Base-by-base conservation (phyloP, 2,113 vertebrate species). In the Xiphophorus maculatus region DNA sequence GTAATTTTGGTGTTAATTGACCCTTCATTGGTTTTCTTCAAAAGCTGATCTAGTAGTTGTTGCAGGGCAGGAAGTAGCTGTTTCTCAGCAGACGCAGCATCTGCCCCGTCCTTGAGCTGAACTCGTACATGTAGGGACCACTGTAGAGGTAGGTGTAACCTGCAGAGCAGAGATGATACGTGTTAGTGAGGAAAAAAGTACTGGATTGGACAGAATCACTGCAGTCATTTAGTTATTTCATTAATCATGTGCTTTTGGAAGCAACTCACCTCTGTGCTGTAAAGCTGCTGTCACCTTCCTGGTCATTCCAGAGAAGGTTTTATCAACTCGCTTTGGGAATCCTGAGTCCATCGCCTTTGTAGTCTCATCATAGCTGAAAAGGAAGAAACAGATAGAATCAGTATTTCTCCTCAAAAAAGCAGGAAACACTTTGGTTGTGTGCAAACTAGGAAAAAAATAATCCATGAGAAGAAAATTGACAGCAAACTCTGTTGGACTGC, bases 131-230 rank as follows among this genome's bases (percentile, higher is more conserved):
- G 15, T 11, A 61, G 63, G 87, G 77, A 79, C 94, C 95, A 1
- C 51, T 94, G 91, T 96, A 96, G 87, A 99, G 91, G 84, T 98
- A 96, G 25, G 95, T 89, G 40, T 93, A 95, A 7, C 93, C 97
- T 99, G 89, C 25, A 77, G 28, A 30, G 40, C 35, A 84, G 15
- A 63, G 1, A 48, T 10, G 32, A 6, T 27, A 2, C 33, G 0
- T 32, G 69, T 87, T 42, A 83, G 51, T 40, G 54, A 6, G 37
- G 30, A 48, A 70, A 6, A 70, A 58, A 0, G 33, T 14, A 15
- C 4, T 13, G 10, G 28, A 30, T 13, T 40, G 40, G 2, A 60
- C 51, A 71, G 25, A 37, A 13, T 19, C 28, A 30, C 17, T 3
- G 27, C 28, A 19, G 2, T 17, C 2, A 27, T 60, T 58, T 33